Conservation (phyloP, 2,888 invertebrate species). For the Pterobdella sp. region DNA sequence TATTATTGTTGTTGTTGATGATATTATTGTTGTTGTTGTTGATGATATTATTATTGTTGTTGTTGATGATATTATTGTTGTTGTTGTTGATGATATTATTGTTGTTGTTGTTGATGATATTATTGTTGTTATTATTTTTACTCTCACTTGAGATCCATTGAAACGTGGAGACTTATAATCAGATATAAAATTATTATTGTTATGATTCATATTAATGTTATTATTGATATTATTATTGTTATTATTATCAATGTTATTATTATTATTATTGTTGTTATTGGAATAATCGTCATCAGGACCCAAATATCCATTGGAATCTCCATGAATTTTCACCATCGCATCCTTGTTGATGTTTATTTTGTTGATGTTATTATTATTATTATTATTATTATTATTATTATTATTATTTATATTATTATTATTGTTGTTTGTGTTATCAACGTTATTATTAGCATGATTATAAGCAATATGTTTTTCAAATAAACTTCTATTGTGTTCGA, state of each 20-base stretch:
- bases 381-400: neutral
- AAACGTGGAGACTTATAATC: neutral
- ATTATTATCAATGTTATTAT: conserved; percentile 8
- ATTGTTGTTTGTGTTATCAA: too few relatives aligned
- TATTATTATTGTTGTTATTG: neutral
- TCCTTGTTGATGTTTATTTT: neutral
- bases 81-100: neutral
- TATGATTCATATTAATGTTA: neutral
- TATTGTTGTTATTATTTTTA: neutral
- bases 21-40: neutral
- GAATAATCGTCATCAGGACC: neutral
- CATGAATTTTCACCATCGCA: neutral
- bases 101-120: conserved; percentile 19
- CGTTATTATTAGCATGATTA: too few relatives aligned
- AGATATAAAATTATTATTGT: neutral
- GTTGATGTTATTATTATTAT: neutral
- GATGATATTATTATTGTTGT: conserved; percentile 3
- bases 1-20: neutral
- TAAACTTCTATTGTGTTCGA: neutral
- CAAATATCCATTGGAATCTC: neutral
- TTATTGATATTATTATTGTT: neutral
- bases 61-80: neutral
- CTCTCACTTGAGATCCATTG: neutral
- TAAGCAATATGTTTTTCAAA: too few relatives aligned
- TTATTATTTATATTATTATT: too few relatives aligned